phyloP scores from a whole-genome alignment of 23 tunicate genomes.

The Trididemnum clinides region DNA sequence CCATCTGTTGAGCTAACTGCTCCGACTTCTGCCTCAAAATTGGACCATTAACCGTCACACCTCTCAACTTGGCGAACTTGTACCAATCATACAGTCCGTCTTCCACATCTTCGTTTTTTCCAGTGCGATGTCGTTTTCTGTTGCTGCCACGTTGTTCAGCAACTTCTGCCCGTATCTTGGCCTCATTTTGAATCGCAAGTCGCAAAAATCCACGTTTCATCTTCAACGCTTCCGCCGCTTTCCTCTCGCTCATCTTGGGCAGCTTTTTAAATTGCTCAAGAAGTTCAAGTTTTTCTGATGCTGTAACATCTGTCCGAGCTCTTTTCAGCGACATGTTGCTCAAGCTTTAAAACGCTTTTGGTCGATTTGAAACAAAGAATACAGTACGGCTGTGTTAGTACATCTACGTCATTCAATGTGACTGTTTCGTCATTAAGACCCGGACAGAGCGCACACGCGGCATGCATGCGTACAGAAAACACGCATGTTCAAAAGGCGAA shows the following conservation, averaged over 20 bases:
- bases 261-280: constrained; percentile 44
- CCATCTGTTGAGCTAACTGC: constrained; percentile 41
- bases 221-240: constrained; percentile 45
- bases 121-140: constrained; percentile 35
- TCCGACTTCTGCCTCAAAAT: constrained; percentile 43
- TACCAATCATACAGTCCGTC: constrained; percentile 45
- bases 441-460: constrained; percentile 43
- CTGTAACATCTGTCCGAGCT: constrained; percentile 45
- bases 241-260: constrained; percentile 53
- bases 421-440: constrained; percentile 42
- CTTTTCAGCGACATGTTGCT: constrained; percentile 46
- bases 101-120: constrained; percentile 44
- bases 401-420: constrained; percentile 32
- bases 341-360: constrained; percentile 25
- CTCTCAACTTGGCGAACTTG: constrained; percentile 38
- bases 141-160: constrained; percentile 44
- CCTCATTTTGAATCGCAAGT: constrained; percentile 41
- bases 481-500: constrained; percentile 38
- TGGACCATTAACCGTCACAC: constrained; percentile 37
- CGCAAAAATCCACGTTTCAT: constrained; percentile 41
- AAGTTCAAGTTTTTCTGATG: constrained; percentile 36
- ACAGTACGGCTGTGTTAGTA: constrained; percentile 33
- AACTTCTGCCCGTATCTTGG: constrained; percentile 51
- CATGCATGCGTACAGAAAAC: constrained; percentile 18
- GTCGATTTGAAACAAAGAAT: constrained; percentile 36